Conservation (phyloP, 2,888 invertebrate genomes). For the Bedellia somnulentella region DNA sequence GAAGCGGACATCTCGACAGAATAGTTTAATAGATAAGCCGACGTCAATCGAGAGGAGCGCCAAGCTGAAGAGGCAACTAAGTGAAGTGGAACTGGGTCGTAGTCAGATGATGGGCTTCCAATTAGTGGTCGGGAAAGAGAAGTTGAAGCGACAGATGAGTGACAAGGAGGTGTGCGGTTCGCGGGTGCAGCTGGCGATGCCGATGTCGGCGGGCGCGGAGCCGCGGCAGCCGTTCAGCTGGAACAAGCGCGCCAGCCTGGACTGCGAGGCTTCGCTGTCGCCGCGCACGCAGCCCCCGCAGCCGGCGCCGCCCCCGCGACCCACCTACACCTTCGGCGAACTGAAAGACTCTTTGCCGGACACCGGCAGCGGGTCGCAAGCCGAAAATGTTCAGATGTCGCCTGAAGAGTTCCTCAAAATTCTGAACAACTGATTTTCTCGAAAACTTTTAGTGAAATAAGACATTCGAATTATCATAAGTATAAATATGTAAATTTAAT, state of each 20-base stretch:
- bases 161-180: slow-evolving; percentile 39
- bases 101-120: slow-evolving; percentile 30
- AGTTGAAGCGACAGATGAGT: slow-evolving; percentile 42
- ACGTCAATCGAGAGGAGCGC: not conserved
- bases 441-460: too few relatives aligned
- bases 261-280: slow-evolving; percentile 25
- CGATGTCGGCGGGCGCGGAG: slow-evolving; percentile 54
- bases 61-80: slow-evolving; percentile 28
- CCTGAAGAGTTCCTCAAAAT: slow-evolving; percentile 43
- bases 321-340: slow-evolving; percentile 47
- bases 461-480: too few relatives aligned
- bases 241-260: slow-evolving; percentile 30
- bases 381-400: slow-evolving; percentile 19
- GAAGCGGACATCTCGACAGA: slow-evolving; percentile 23
- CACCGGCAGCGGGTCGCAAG: slow-evolving; percentile 18
- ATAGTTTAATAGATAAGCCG: slow-evolving; percentile 32
- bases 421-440: slow-evolving; percentile 38
- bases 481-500: slow-evolving; percentile 38
- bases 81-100: slow-evolving; percentile 31
- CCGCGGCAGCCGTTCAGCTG: slow-evolving; percentile 36
- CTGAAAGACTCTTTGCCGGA: slow-evolving; percentile 45
- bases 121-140: slow-evolving; percentile 38
- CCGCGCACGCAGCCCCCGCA: slow-evolving; percentile 12
- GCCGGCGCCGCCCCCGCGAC: slow-evolving; percentile 13
- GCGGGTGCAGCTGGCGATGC: slow-evolving; percentile 39